A percentile compares a stretch with the other conserved stretches of the same genome.
phyloP scores from a whole-genome alignment of 2,888 invertebrate species.

The Acrobasis consociella region DNA sequence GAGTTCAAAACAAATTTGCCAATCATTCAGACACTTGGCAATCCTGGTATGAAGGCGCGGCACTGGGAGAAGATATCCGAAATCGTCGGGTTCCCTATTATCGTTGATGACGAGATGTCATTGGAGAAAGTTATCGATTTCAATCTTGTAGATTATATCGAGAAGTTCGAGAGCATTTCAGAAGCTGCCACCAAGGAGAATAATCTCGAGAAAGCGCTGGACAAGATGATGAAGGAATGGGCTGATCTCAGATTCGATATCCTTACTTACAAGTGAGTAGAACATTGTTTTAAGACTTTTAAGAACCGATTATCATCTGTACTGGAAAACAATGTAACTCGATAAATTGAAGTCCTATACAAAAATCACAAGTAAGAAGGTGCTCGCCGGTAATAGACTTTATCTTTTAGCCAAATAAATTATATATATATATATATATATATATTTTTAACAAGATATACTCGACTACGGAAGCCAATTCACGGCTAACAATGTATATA shows the following conservation, averaged over 20 bases:
- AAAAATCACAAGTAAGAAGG: too few relatives aligned
- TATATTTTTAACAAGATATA: too few relatives aligned
- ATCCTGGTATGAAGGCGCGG: conserved; percentile 95
- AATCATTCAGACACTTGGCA: conserved; percentile 95
- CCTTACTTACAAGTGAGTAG: conserved; percentile 84
- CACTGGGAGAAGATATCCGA: conserved; percentile 98
- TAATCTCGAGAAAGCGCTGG: conserved; percentile 93
- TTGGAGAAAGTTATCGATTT: conserved; percentile 94
- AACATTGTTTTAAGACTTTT: too few relatives aligned
- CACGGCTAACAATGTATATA: too few relatives aligned
- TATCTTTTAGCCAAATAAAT: too few relatives aligned
- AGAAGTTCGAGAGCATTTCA: conserved; percentile 95
- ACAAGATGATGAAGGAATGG: conserved; percentile 97
- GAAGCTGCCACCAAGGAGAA: conserved; percentile 98
- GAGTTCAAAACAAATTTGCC: conserved; percentile 94
- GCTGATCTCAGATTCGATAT: conserved; percentile 89
- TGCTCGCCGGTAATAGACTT: too few relatives aligned
- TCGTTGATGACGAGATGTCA: conserved; percentile 91
- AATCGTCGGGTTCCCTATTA: conserved; percentile 95
- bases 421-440: too few relatives aligned
- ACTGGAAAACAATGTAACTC: too few relatives aligned
- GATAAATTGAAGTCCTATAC: too few relatives aligned
- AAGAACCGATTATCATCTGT: too few relatives aligned
- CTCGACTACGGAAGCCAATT: too few relatives aligned
- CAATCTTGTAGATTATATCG: conserved; percentile 92